A percentile compares a stretch with the other conserved stretches of the same genome.
Evolutionary conservation across 2,888 invertebrate genomes (phyloP).

Genomic region (Philaethria dido): DNA sequence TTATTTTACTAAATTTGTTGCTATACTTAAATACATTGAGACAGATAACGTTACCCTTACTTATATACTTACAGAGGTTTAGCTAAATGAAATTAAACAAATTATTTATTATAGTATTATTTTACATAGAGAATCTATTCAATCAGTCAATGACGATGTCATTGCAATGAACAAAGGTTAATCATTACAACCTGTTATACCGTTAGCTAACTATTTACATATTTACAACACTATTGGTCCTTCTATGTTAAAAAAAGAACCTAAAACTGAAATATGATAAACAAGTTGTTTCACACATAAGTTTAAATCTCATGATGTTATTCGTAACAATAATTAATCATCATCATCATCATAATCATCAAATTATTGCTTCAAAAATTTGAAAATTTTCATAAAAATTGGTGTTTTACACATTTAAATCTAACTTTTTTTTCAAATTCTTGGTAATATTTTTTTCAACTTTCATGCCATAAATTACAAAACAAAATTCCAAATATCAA

Average conservation of each 20-base stretch:
- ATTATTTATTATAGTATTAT: neutral
- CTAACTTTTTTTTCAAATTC: neutral
- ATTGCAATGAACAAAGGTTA: slow-evolving; percentile 37
- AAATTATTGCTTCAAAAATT: slow-evolving; percentile 9
- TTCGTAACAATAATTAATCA: neutral
- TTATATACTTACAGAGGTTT: slow-evolving; percentile 14
- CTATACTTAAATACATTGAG: slow-evolving; percentile 16
- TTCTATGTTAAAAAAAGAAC: slow-evolving; percentile 68
- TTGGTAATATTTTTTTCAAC: neutral
- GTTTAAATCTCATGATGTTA: slow-evolving; percentile 3
- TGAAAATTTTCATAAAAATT: slow-evolving; percentile 18
- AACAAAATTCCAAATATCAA: slow-evolving; percentile 1
- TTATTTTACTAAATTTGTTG: slow-evolving; percentile 11
- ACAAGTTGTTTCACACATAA: slow-evolving; percentile 3
- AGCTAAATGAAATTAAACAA: slow-evolving; percentile 12
- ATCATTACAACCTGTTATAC: slow-evolving; percentile 69
- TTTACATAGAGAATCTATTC: slow-evolving; percentile 30
- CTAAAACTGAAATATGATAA: slow-evolving; percentile 31
- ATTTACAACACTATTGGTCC: slow-evolving; percentile 82
- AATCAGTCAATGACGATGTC: slow-evolving; percentile 36
- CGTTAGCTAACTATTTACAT: slow-evolving; percentile 76
- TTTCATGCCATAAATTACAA: neutral
- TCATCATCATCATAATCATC: neutral
- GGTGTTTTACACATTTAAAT: slow-evolving; percentile 24
- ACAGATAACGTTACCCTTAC: slow-evolving; percentile 7